These are phyloP conservation scores for Pristionchus mayeri DNA, from an alignment of 2,888 invertebrate genomes.

Conservation along the genomic window DNA sequence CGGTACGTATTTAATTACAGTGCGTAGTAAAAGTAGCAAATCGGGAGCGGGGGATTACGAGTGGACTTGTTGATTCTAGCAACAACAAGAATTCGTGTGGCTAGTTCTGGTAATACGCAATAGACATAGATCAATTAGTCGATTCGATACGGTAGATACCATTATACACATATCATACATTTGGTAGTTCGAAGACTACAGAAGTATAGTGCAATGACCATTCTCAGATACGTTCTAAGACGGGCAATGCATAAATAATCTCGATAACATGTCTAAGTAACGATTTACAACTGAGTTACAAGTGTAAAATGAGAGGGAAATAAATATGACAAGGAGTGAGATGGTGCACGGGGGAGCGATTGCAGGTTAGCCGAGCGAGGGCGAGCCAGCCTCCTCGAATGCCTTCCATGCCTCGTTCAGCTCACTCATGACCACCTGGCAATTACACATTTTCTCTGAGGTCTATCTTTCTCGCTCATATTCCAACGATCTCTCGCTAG, in stretches of 20 bases:
- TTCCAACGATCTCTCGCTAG: too few relatives aligned
- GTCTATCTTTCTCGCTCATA: too few relatives aligned
- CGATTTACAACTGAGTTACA: constrained; percentile 27
- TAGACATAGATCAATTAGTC: too few relatives aligned
- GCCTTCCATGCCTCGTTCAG: constrained; percentile 98
- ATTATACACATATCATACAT: background rate
- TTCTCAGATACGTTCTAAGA: too few relatives aligned
- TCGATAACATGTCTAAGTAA: background rate
- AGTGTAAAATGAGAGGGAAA: background rate
- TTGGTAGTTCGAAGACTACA: background rate
- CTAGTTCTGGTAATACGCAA: too few relatives aligned
- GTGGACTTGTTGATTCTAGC: background rate
- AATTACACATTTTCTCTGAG: background rate
- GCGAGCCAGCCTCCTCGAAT: constrained; percentile 82
- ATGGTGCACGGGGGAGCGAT: background rate
- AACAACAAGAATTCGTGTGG: background rate
- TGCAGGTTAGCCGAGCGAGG: constrained; percentile 16
- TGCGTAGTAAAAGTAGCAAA: background rate
- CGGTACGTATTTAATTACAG: background rate
- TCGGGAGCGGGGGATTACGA: background rate
- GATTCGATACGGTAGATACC: background rate
- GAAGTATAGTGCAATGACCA: background rate
- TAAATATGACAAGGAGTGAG: background rate
- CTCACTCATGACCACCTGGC: constrained; percentile 93
- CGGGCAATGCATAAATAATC: background rate